Evolutionary conservation across 2,888 invertebrate species (phyloP), one percentile per base, ranked within the genome.

Genomic region (Teleiodes luculella): DNA sequence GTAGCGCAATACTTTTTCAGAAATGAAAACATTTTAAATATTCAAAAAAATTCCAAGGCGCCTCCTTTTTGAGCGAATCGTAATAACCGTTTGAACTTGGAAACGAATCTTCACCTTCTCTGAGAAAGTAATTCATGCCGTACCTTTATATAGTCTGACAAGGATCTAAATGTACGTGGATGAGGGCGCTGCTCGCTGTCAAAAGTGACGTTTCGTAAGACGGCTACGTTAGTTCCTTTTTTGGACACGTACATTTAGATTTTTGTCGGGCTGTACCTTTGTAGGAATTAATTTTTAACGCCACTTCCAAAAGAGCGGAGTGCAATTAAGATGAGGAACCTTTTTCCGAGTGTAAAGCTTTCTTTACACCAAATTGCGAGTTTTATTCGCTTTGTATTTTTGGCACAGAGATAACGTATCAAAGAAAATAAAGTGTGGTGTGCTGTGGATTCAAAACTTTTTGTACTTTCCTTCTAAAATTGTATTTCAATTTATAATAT

Each of bases 91-190:
- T 68, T 66, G 59, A 68, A 66, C 63, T 61, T 60, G 65, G 64
- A 64, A 62, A 61, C 55, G 53, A 61, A 65, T 61, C 64, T 67
- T 65, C 61, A 59, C 61, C 66, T 65, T 60, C 55, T 59, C 63
- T 62, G 61, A 62, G 61, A 63, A 62, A 60, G 62, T 59, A 58
- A 65, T 57, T 60, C 62, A 59, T 47, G 20, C 28, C 37, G 20
- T 53, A 7, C 24, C 33, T 48, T 41, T 41, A n/a, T n/a, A n/a
- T n/a, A n/a, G n/a, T 60, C n/a, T n/a, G n/a, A n/a, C n/a, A n/a
- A n/a, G n/a, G n/a, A n/a, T n/a, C n/a, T n/a, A n/a, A n/a, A n/a
- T n/a, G n/a, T n/a, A n/a, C n/a, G n/a, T n/a, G n/a, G n/a, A n/a
- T n/a, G n/a, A n/a, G n/a, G n/a, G n/a, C n/a, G n/a, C n/a, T n/a